Evolutionary conservation across 2,113 vertebrate species (phyloP).

Genomic region (Ancistrus triradiatus): DNA sequence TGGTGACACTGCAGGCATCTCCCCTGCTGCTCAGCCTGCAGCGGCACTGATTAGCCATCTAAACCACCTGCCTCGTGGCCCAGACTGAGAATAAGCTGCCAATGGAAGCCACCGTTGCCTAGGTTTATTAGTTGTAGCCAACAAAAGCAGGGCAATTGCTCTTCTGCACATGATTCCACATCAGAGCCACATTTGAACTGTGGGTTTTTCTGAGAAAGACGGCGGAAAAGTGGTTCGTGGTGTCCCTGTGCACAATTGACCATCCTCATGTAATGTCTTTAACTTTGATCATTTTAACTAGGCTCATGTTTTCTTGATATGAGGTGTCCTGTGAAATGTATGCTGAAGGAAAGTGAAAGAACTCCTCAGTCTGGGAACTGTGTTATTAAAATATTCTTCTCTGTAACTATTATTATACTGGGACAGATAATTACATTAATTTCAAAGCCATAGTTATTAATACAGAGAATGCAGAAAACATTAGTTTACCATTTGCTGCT

Average conservation of each 20-base stretch:
- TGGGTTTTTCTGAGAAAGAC: not conserved
- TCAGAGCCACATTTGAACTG: not conserved
- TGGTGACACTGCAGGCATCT: slow-evolving; percentile 8
- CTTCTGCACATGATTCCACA: slow-evolving; percentile 5
- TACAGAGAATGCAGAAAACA: too few species aligned
- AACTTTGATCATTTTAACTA: not conserved
- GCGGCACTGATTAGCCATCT: slow-evolving; percentile 28
- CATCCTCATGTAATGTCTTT: not conserved
- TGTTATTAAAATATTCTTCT: too few species aligned
- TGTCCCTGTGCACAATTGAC: not conserved
- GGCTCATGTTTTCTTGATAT: too few species aligned
- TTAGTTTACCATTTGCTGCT: too few species aligned
- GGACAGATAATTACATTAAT: too few species aligned
- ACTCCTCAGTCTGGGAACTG: too few species aligned
- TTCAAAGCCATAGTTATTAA: too few species aligned
- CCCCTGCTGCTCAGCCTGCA: slow-evolving; percentile 24
- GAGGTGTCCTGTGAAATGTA: too few species aligned
- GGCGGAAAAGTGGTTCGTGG: not conserved
- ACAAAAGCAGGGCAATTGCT: not conserved
- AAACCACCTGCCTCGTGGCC: slow-evolving; percentile 23
- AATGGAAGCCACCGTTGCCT: slow-evolving; percentile 27
- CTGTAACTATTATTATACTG: too few species aligned
- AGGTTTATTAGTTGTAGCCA: slow-evolving; percentile 14
- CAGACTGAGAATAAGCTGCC: slow-evolving; percentile 14
- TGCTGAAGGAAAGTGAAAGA: too few species aligned